Evolutionary conservation across 2,113 vertebrate species (phyloP), one percentile per base, ranked within the genome.

Genomic region (Acrocephalus kingi): DNA sequence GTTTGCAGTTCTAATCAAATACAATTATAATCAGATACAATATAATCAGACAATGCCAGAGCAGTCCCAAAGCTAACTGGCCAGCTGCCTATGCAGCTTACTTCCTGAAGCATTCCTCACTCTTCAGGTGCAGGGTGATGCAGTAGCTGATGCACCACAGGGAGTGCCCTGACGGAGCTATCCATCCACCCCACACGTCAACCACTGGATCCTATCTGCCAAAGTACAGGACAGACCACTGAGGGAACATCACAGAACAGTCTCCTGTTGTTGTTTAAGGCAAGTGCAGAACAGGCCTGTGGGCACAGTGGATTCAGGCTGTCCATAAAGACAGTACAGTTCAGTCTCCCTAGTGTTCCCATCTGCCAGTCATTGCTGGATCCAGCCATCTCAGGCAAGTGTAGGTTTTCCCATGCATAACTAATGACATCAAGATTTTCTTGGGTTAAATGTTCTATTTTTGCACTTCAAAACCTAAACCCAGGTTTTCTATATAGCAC

Each of bases 151-250:
- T 24, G 61, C 52, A 30, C 69, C 61, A 17, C 8, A 4, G 71
- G 45, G 39, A 82, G 39, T 6, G 24, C 30, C 24, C n/a, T 1
- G 1, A 55, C 0, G 0, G 48, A 67, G 45, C 7, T 14, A 9
- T 78, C 73, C 46, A 76, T 56, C 58, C 5, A 2, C 37, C 15
- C 41, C 31, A 35, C 30, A 24, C 0, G 0, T 51, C 55, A 68
- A 11, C 31, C 35, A 10, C 78, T 61, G 2, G 1, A 7, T 68
- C 54, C 52, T 2, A 0, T 33, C 79, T 1, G 2, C 30, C 1
- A 5, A 41, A 84, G 31, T 41, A 13, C 33, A 25, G 21, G 45
- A 25, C 52, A 45, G 24, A 45, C 28, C 30, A 25, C 43, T 9
- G 27, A 73, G 20, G 74, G 43, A 56, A 28, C 39, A 41, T 23